Base-by-base conservation (phyloP, 2,888 invertebrate species). In the Ptychoptera contaminata region DNA sequence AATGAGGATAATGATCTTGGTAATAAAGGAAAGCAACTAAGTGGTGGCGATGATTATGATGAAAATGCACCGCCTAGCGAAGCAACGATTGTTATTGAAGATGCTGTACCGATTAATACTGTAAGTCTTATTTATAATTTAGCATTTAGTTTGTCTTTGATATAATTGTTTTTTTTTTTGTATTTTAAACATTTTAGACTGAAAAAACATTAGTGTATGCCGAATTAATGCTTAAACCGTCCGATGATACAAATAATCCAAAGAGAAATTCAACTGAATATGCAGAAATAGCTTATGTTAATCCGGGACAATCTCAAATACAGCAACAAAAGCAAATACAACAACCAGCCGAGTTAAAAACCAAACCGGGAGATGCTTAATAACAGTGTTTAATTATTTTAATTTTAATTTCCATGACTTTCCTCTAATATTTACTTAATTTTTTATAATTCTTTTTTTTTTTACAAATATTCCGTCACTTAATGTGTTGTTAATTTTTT, bases 271-370 rank as follows among this genome's bases (percentile, higher is more conserved):
- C 76, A 56, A 80, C 79, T 3, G 80, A 80, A 55, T 86, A 87
- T 61, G 86, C 86, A 0, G 86, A 86, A 62, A 87, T 87, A 45
- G 76, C 85, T 1, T 85, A 85, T 50, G 63, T 63, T 47, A 23
- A 23, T 23, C 23, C 23, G 3, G 23, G 23, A 23, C 23, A 23
- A 23, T 23, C 23, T 5, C 23, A 23, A 23, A 23, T 23, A 5
- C 23, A 23, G 23, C 23, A 23, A 3, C 23, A n/a, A n/a, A n/a
- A n/a, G n/a, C n/a, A 3, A 23, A 7, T 23, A 23, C 23, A 23
- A 23, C 23, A 23, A 23, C 7, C 23, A 23, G 23, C 23, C 23
- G 23, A 23, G 23, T 23, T 23, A 23, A 23, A 23, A 23, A 23
- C 23, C 23, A 23, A 23, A 23, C 3, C 23, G 23, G 23, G 23